Evolutionary conservation across 2,113 vertebrate species (phyloP), one percentile per base, ranked within the genome.

Genomic region (Myrmecophaga tridactyla): DNA sequence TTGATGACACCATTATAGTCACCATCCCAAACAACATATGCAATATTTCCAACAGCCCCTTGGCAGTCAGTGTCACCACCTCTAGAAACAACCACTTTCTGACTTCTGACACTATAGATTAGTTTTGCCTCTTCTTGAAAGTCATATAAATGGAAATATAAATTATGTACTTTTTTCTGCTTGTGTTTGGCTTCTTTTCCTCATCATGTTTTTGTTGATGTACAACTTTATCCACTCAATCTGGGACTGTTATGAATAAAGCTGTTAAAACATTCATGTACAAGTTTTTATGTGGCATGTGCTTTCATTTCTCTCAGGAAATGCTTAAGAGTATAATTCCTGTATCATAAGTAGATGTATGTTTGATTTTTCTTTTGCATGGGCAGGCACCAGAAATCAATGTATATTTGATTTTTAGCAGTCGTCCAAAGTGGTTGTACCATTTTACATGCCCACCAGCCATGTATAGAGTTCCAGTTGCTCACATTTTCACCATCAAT

Each of bases 381-480:
- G n/a, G n/a, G n/a, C n/a, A n/a, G n/a, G n/a, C n/a, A n/a, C n/a
- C n/a, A n/a, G n/a, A n/a, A n/a, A n/a, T n/a, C n/a, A n/a, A 6
- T 69, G 65, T 69, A 36, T 36, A 17, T 21, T 69, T 69, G 1
- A 69, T 69, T 69, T 69, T 69, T 69, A 69, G 36, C 34, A 69
- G 7, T 51, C 43, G 12, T 34, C 6, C 29, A 34, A 7, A 34
- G 46, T 21, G 4, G 13, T 21, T 12, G 0, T n/a, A 6, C 31
- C 5, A 9, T 43, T 48, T 77, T 29, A 29, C 4, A 7, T 3
- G 9, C 10, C 65, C 48, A 75, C 31, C 1, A 31, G 36, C 31
- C 41, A 31, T 0, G 15, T 20, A 21, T 0, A 25, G n/a, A 0
- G 0, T 1, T 39, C 20, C 17, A 56, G 53, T 31, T 63, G 41